Evolutionary conservation across 30 jellyfish, hydroid and myxozoan species (phyloP).

Genomic region (Cassiopea xamachana): DNA sequence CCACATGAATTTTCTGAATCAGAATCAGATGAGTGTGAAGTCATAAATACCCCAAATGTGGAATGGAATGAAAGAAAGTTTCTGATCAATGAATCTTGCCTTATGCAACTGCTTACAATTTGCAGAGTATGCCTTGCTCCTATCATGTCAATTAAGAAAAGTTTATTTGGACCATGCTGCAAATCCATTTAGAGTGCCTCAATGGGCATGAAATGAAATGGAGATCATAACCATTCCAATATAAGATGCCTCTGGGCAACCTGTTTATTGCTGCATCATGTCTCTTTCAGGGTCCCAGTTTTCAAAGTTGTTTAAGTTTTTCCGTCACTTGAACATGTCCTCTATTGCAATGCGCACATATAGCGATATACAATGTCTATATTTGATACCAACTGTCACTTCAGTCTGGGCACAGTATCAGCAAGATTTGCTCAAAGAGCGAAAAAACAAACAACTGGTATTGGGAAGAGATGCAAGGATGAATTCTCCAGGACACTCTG

Average conservation of each 20-base stretch:
- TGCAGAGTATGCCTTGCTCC: constrained; percentile 38
- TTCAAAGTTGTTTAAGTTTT: constrained; percentile 23
- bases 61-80: constrained; percentile 38
- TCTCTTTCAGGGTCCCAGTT: constrained; percentile 58
- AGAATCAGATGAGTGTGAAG: constrained; percentile 15
- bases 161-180: constrained; percentile 19
- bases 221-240: constrained; percentile 34
- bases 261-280: constrained; percentile 53
- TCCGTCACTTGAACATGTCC: constrained; percentile 39
- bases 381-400: constrained; percentile 15
- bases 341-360: constrained; percentile 30
- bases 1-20: constrained; percentile 18
- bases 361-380: neutral
- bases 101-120: constrained; percentile 12
- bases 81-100: constrained; percentile 27
- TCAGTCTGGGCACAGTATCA: constrained; percentile 21
- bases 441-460: neutral
- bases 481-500: constrained; percentile 53
- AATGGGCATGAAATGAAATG: constrained; percentile 44
- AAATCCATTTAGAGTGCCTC: constrained; percentile 18
- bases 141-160: neutral
- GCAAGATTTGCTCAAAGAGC: neutral
- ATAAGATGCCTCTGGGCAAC: constrained; percentile 47
- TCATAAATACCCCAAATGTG: neutral
- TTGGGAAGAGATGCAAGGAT: constrained; percentile 52